Evolutionary conservation across 1,140 invertebrate genomes (phyloP).

Genomic region (Steinernema khuongi): DNA sequence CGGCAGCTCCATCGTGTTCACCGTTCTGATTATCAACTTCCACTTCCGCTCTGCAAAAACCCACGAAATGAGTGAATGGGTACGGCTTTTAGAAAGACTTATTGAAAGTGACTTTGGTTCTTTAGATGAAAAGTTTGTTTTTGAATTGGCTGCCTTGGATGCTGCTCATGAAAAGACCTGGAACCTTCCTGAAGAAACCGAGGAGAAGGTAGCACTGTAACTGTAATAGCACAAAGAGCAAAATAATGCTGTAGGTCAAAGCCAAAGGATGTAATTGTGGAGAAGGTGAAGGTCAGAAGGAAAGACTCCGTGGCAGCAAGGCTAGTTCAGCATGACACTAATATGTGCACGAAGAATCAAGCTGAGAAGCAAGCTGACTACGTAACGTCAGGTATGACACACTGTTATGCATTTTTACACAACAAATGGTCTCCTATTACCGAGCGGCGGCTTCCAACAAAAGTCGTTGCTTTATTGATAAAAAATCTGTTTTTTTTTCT

Average conservation of each 20-base stretch:
- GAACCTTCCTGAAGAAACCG: not conserved
- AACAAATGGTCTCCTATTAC: not conserved
- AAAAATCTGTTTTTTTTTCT: no score
- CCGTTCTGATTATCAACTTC: constrained; percentile 95
- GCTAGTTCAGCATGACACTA: not conserved
- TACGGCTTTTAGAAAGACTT: constrained; percentile 63
- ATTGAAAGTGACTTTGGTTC: not conserved
- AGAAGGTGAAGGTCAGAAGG: not conserved
- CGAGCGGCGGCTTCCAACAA: no score
- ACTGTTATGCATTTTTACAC: not conserved
- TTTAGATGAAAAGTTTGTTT: constrained; percentile 26
- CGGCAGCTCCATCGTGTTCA: constrained; percentile 58
- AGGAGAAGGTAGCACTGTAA: not conserved
- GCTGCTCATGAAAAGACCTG: constrained; percentile 37
- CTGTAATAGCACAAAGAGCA: no score
- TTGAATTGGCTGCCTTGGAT: constrained; percentile 41
- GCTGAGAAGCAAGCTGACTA: not conserved
- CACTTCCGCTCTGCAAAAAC: constrained; percentile 94
- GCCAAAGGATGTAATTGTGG: not conserved
- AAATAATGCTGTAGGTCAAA: not conserved
- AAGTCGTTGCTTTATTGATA: no score
- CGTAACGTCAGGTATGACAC: not conserved
- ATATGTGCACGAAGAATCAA: not conserved
- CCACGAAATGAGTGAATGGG: constrained; percentile 86
- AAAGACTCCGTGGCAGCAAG: not conserved